Evolutionary conservation across 92 coral and sea anemone species (phyloP).

Genomic region (Scolanthus callimorphus): DNA sequence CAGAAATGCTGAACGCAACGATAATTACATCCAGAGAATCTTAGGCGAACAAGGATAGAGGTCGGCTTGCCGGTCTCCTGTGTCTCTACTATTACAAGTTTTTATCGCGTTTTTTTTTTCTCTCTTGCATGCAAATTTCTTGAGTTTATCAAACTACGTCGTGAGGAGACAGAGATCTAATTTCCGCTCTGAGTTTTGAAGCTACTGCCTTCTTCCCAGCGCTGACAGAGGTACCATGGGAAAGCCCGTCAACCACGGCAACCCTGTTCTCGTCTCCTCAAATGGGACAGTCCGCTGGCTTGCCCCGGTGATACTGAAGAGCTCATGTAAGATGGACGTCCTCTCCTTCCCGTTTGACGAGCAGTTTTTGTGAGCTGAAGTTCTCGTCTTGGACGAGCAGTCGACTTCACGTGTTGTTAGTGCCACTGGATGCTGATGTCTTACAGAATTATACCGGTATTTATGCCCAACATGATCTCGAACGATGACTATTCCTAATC

Average conservation of each 20-base stretch:
- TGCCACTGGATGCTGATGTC: slow-evolving; percentile 42
- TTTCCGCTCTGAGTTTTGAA: not conserved
- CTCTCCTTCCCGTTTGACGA: slow-evolving; percentile 94
- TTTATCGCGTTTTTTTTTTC: too few species aligned
- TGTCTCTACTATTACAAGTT: too few species aligned
- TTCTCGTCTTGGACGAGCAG: slow-evolving; percentile 88
- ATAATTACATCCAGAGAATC: too few species aligned
- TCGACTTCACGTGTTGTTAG: slow-evolving; percentile 31
- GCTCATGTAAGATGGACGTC: slow-evolving; percentile 83
- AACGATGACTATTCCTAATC: too few species aligned
- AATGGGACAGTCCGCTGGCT: slow-evolving; percentile 88
- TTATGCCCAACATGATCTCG: too few species aligned
- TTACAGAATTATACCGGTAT: slow-evolving; percentile 88
- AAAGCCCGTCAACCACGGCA: slow-evolving; percentile 62
- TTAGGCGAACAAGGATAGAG: too few species aligned
- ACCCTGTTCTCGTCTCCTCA: slow-evolving; percentile 67
- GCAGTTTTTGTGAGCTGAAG: slow-evolving; percentile 83
- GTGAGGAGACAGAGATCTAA: not conserved
- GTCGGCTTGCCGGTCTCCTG: too few species aligned
- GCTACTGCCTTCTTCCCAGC: slow-evolving; percentile 16
- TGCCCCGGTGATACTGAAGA: slow-evolving; percentile 78
- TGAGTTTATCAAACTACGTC: not conserved
- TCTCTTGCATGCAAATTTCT: not conserved
- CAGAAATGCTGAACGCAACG: too few species aligned
- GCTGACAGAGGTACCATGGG: slow-evolving; percentile 80